Conservation (phyloP, 2,113 vertebrate genomes). For the Deroptyus accipitrinus region DNA sequence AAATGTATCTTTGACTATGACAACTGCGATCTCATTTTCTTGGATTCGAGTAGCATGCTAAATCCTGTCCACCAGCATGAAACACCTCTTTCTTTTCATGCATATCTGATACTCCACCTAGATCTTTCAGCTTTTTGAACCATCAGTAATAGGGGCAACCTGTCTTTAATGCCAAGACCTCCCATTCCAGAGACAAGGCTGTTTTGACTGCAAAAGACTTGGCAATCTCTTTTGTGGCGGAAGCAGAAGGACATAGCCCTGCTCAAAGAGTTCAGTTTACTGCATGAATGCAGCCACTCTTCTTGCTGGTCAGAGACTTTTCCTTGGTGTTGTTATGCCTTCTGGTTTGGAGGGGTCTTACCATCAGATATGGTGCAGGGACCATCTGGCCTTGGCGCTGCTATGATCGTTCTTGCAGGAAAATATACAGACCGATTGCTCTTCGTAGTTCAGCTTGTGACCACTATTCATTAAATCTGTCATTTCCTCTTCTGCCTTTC, state of each 20-base stretch:
- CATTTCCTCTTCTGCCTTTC: constrained; percentile 62
- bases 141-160: background rate
- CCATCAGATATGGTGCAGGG: background rate
- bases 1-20: background rate
- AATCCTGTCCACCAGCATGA: background rate
- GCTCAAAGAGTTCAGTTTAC: background rate
- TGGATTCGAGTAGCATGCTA: background rate
- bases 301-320: background rate
- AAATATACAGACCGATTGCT: background rate
- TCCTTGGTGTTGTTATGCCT: background rate
- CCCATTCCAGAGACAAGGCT: background rate
- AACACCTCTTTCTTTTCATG: background rate
- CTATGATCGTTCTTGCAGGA: background rate
- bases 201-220: background rate
- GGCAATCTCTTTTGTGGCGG: background rate
- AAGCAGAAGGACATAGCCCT: background rate
- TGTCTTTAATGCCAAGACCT: background rate
- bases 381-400: background rate
- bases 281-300: background rate
- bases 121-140: background rate
- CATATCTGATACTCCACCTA: background rate
- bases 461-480: constrained; percentile 40
- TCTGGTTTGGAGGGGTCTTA: background rate
- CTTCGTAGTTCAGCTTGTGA: constrained; percentile 26
- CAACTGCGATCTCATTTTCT: background rate